phyloP scores from a whole-genome alignment of 1,140 invertebrate species.

The Prorops nasuta region DNA sequence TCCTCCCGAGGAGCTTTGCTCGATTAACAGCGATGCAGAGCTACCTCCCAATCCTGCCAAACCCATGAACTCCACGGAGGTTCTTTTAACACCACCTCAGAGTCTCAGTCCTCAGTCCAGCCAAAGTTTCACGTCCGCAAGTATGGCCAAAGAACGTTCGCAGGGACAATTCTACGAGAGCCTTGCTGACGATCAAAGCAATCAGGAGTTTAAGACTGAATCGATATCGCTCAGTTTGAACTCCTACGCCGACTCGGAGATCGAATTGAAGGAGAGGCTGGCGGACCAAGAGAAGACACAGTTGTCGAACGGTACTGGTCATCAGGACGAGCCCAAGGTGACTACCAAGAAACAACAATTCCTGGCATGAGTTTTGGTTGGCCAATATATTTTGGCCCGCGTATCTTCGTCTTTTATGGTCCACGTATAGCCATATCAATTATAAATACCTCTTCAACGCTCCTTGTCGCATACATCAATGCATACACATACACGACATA shows the following conservation, averaged over 20 bases:
- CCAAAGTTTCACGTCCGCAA: slow-evolving; percentile 13
- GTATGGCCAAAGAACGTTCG: slow-evolving; percentile 31
- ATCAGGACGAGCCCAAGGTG: slow-evolving; percentile 50
- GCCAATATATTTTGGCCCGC: slow-evolving; percentile 12
- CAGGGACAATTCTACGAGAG: slow-evolving; percentile 19
- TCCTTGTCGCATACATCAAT: too few relatives aligned
- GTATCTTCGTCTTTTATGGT: neutral
- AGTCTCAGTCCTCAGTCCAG: slow-evolving; percentile 27
- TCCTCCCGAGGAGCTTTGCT: slow-evolving; percentile 29
- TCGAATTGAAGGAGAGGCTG: slow-evolving; percentile 39
- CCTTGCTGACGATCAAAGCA: slow-evolving; percentile 21
- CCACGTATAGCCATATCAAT: neutral
- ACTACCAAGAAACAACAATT: slow-evolving; percentile 46
- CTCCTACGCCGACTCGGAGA: slow-evolving; percentile 37
- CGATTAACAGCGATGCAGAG: neutral
- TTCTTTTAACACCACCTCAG: slow-evolving; percentile 28
- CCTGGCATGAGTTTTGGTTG: slow-evolving; percentile 43
- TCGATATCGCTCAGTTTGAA: slow-evolving; percentile 30
- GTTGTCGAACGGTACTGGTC: slow-evolving; percentile 31
- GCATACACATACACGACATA: too few relatives aligned
- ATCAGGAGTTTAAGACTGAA: slow-evolving; percentile 33
- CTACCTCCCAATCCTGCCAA: slow-evolving; percentile 11
- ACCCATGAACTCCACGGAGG: slow-evolving; percentile 21
- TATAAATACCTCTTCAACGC: too few relatives aligned
- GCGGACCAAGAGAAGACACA: slow-evolving; percentile 28